Percentiles rank a stretch among this genome's conserved stretches.
These are phyloP conservation scores for Coelopa pilipes DNA, from an alignment of 2,888 invertebrate species.

Conservation along the genomic window DNA sequence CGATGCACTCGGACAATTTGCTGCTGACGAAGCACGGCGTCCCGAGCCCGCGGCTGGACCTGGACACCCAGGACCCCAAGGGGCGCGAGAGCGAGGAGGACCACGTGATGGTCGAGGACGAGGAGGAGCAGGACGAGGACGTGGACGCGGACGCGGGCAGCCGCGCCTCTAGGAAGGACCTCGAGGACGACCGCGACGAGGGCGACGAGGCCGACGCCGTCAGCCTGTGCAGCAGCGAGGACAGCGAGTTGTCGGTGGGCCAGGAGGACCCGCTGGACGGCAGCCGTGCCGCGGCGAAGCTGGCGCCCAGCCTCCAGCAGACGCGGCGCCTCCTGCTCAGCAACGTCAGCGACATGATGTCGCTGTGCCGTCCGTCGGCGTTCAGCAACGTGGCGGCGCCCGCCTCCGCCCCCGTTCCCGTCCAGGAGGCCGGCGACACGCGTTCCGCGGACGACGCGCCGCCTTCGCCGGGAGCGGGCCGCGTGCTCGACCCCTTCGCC, in stretches of 20 bases:
- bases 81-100: constrained; percentile 39
- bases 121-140: constrained; percentile 35
- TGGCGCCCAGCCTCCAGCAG: constrained; percentile 33
- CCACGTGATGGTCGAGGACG: constrained; percentile 38
- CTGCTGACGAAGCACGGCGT: constrained; percentile 60
- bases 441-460: constrained; percentile 43
- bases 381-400: constrained; percentile 44
- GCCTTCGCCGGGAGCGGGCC: neutral
- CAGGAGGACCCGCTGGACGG: constrained; percentile 70
- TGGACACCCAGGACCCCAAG: neutral
- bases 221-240: constrained; percentile 80
- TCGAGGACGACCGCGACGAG: constrained; percentile 67
- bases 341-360: constrained; percentile 47
- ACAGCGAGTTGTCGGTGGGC: constrained; percentile 84
- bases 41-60: constrained; percentile 58
- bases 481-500: constrained; percentile 47
- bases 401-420: constrained; percentile 42
- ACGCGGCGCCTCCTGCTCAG: constrained; percentile 50
- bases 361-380: constrained; percentile 52
- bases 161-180: constrained; percentile 80
- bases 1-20: constrained; percentile 66
- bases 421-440: constrained; percentile 44
- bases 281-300: neutral
- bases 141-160: constrained; percentile 73
- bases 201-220: constrained; percentile 63